A percentile compares a stretch with the other conserved stretches of the same genome.
phyloP scores from a whole-genome alignment of 1,140 invertebrate species.

The Hypothenemus hampei region DNA sequence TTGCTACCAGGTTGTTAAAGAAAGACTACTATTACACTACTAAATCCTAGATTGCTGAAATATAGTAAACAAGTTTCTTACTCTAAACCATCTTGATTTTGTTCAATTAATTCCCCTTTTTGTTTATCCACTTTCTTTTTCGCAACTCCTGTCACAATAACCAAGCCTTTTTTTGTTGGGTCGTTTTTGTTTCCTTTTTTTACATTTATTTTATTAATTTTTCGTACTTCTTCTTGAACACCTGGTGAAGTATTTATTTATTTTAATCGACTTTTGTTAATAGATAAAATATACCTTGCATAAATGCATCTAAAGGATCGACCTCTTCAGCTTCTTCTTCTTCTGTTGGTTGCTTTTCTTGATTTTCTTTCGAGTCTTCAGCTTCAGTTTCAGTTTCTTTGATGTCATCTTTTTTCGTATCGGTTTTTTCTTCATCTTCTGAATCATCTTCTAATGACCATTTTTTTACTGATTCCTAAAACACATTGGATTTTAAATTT shows the following conservation, averaged over 20 bases:
- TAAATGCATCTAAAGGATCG: constrained; percentile 43
- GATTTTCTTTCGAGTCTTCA: constrained; percentile 45
- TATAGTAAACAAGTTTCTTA: no score
- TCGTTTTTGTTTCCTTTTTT: constrained; percentile 46
- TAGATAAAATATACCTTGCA: constrained; percentile 42
- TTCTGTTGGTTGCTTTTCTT: constrained; percentile 30
- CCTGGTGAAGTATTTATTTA: no score
- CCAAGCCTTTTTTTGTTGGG: constrained; percentile 52
- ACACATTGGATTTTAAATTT: neutral
- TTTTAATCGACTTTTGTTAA: no score
- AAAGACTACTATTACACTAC: no score
- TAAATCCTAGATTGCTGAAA: no score
- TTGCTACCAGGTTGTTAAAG: no score
- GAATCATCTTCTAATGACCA: constrained; percentile 92
- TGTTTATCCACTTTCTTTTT: constrained; percentile 74
- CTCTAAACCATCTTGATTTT: constrained; percentile 94
- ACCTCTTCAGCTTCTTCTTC: constrained; percentile 39
- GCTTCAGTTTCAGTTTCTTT: constrained; percentile 40
- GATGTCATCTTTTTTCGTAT: constrained; percentile 49
- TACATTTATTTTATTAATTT: constrained; percentile 75
- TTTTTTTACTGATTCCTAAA: constrained; percentile 61
- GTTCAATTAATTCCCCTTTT: constrained; percentile 92
- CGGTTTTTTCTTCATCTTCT: constrained; percentile 59
- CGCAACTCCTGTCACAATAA: constrained; percentile 85
- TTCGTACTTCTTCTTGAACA: constrained; percentile 84